Evolutionary conservation across 2,888 invertebrate genomes (phyloP).

Genomic region (Melieria picta): DNA sequence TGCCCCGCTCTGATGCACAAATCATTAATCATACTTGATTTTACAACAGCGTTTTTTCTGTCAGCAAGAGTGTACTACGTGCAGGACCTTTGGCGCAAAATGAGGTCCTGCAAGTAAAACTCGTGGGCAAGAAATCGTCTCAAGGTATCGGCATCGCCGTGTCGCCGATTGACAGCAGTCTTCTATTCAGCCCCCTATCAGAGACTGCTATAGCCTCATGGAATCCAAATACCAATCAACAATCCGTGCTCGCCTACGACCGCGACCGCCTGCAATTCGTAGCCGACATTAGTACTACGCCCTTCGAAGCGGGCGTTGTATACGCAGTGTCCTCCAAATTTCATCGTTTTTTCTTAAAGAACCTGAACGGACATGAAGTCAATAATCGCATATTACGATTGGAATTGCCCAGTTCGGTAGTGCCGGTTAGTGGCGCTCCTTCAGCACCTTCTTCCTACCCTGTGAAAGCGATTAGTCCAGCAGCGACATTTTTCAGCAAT

Average conservation of each 20-base stretch:
- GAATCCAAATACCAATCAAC: slow-evolving; percentile 78
- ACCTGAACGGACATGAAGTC: slow-evolving; percentile 74
- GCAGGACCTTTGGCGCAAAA: slow-evolving; percentile 78
- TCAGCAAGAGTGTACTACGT: slow-evolving; percentile 77
- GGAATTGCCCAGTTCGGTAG: slow-evolving; percentile 46
- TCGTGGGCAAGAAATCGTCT: slow-evolving; percentile 85
- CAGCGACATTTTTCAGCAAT: slow-evolving; percentile 6
- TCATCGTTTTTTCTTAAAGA: slow-evolving; percentile 81
- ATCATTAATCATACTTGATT: not conserved
- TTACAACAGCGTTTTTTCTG: slow-evolving; percentile 75
- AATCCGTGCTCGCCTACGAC: slow-evolving; percentile 79
- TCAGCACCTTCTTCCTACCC: slow-evolving; percentile 15
- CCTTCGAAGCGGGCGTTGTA: slow-evolving; percentile 75
- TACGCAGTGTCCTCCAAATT: slow-evolving; percentile 81
- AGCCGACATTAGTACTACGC: slow-evolving; percentile 77
- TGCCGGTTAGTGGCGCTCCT: not conserved
- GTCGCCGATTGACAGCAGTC: slow-evolving; percentile 77
- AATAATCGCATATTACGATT: slow-evolving; percentile 80
- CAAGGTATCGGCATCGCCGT: slow-evolving; percentile 81
- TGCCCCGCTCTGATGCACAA: not conserved
- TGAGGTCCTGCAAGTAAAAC: slow-evolving; percentile 77
- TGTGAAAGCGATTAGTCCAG: slow-evolving; percentile 36
- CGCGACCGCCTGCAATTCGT: slow-evolving; percentile 79
- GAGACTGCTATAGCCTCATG: slow-evolving; percentile 85
- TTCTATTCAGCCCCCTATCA: slow-evolving; percentile 80